phyloP scores from a whole-genome alignment of 2,797 vertebrate genomes.

The Catamblyrhynchus diadema region DNA sequence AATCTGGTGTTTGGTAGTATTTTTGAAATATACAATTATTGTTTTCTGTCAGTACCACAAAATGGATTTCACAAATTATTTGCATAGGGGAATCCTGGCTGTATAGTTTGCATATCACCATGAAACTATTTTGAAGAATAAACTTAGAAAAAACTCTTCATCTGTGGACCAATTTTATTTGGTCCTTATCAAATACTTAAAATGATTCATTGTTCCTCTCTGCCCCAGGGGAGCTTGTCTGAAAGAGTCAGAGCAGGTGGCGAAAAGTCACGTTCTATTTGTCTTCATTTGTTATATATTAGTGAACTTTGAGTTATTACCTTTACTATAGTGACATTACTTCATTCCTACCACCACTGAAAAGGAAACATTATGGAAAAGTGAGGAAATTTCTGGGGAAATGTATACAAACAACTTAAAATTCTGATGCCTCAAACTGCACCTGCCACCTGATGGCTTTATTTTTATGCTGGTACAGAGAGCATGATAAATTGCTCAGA shows the following conservation, averaged over 20 bases:
- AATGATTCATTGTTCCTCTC: neutral
- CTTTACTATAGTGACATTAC: neutral
- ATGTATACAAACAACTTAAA: neutral
- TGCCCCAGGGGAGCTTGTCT: neutral
- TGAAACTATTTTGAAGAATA: neutral
- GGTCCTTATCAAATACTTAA: neutral
- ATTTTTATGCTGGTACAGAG: neutral
- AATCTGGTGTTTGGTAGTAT: neutral
- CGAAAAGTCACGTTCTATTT: neutral
- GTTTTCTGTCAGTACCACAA: neutral
- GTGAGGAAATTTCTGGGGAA: neutral
- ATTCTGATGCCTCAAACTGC: neutral
- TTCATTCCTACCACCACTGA: neutral
- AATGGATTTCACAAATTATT: neutral
- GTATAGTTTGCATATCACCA: neutral
- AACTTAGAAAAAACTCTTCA: neutral
- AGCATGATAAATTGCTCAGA: neutral
- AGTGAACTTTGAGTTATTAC: neutral
- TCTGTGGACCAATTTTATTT: neutral
- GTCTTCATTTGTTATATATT: neutral
- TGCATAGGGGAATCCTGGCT: neutral
- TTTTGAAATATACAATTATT: neutral
- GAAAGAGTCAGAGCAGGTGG: neutral
- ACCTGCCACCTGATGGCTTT: neutral
- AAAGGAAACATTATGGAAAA: slow-evolving; percentile 14